Evolutionary conservation across 1,140 invertebrate genomes (phyloP), one percentile per base, ranked within the genome.

Genomic region (Octopus bimaculoides): DNA sequence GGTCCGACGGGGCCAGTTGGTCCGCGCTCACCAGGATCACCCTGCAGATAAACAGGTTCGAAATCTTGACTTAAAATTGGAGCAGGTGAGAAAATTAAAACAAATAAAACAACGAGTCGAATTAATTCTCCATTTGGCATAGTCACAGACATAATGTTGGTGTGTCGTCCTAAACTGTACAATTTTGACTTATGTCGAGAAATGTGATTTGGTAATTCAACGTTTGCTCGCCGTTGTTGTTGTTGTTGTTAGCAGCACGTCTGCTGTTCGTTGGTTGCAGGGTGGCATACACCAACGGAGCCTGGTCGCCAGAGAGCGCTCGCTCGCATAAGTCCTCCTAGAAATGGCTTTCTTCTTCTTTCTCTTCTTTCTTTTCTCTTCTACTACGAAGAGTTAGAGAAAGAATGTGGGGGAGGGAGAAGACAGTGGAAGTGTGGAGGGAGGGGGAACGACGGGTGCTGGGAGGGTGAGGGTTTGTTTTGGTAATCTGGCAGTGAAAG

Each of bases 11-110:
- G 80, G 17, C 86, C 86, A 53, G 80, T 78, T n/a, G 79, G 52
- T 54, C 86, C 86, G 52, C 83, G 69, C 54, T 81, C 78, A 5
- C 86, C 86, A 26, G 84, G 83, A 54, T 85, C 84, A 53, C 86
- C 86, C 86, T 87, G 84, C 66, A 81, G 82, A 84, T 84, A 83
- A 81, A 83, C 79, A 83, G 82, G 84, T 54, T 80, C 81, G 14
- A 71, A 71, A 71, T 71, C 26, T 71, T 71, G 66, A 71, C 17
- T n/a, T 8, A n/a, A n/a, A 12, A 71, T 71, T 71, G 4, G 4
- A 20, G 26, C 66, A 71, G 66, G 66, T 71, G 66, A 71, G 66
- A 71, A 71, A 20, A 71, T 14, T 6, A 71, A n/a, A 8, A 71
- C 7, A 8, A 4, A 6, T 71, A 71, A 14, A 71, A 71, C 5